phyloP scores from a whole-genome alignment of 1,140 invertebrate species.

The Antheraea mylitta region DNA sequence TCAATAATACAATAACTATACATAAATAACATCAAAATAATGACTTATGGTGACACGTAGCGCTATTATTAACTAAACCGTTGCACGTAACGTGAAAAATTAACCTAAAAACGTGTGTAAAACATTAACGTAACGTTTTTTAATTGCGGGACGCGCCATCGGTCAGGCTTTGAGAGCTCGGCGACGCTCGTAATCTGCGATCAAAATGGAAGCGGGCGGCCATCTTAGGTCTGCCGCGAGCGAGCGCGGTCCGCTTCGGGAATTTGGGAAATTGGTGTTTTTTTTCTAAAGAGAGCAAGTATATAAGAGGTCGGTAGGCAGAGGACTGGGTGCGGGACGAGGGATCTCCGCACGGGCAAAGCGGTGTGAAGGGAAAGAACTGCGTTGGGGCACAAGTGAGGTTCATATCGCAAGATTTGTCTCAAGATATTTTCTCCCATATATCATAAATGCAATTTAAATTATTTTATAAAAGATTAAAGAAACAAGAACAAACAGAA shows the following conservation, averaged over 20 bases:
- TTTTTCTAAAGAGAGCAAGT: constrained; percentile 75
- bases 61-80: constrained; percentile 18
- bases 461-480: no score
- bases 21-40: constrained; percentile 14
- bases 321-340: constrained; percentile 45
- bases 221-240: constrained; percentile 74
- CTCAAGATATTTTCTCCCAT: constrained; percentile 33
- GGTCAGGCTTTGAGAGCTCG: constrained; percentile 66
- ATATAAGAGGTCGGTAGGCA: constrained; percentile 75
- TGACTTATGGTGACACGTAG: not conserved
- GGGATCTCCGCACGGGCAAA: constrained; percentile 63
- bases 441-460: no score
- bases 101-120: constrained; percentile 48
- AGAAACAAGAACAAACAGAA: no score
- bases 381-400: constrained; percentile 36
- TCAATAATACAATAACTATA: constrained; percentile 56
- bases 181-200: constrained; percentile 60
- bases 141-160: constrained; percentile 42
- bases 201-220: constrained; percentile 75
- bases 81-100: constrained; percentile 30
- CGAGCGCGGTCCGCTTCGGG: constrained; percentile 67
- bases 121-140: constrained; percentile 50
- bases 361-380: constrained; percentile 76
- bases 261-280: constrained; percentile 78
- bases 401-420: constrained; percentile 35